Evolutionary conservation across 2,797 vertebrate genomes (phyloP), one percentile per base, ranked within the genome.

Genomic region (Emydoidea blandingii): DNA sequence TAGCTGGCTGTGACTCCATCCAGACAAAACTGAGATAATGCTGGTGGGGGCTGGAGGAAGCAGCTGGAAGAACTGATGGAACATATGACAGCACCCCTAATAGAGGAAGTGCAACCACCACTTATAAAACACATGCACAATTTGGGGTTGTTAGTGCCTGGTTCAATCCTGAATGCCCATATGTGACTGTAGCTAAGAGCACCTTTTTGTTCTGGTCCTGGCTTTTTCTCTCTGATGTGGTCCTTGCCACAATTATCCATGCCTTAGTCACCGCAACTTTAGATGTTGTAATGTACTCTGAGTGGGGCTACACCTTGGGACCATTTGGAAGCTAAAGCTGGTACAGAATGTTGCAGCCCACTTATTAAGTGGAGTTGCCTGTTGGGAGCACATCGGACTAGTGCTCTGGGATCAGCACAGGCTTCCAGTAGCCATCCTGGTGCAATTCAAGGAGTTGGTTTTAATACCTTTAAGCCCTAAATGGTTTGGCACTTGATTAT

Each of bases 151-250:
- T 27, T 6, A 23, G 59, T 27, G 6, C 19, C 34, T 37, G n/a
- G 18, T 68, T 37, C 2, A 3, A 29, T 52, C 62, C 52, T 82
- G 52, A 72, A 78, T 89, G 52, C 5, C 54, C 76, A 57, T 41
- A 49, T 3, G 4, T 5, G 47, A 74, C 59, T 72, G 49, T 44
- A 86, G 0, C 49, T 8, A 8, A 0, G 1, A 76, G 56, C 52
- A 81, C 14, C 53, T 1, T 8, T 79, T 10, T 57, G 6, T 44
- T 12, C 6, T 2, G 1, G 2, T 0, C 6, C 0, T 4, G 2
- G 14, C 74, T 78, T 31, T 83, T 1, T 78, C 83, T 80, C 86
- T 88, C 56, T 88, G 12, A 12, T 27, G 37, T 9, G 1, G 5
- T 62, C 6, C 34, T 53, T 16, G 2, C 29, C 10, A 5, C 0